Evolutionary conservation across 1,140 invertebrate genomes (phyloP), one percentile per base, ranked within the genome.

Genomic region (Zaprionus ghesquierei): DNA sequence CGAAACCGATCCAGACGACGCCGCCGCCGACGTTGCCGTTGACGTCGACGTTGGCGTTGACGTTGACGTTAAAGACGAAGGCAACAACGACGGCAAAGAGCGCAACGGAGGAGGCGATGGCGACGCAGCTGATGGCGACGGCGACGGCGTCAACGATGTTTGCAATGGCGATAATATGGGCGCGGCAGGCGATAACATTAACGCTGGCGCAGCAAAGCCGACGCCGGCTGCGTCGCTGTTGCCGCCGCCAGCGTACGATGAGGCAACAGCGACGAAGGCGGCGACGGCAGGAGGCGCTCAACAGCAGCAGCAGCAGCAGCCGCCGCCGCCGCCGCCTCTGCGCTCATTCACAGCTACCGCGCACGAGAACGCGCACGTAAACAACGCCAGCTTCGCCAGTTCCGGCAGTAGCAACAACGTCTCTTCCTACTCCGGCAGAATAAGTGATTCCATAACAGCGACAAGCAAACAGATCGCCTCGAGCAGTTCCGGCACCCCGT

Each of bases 371-470:
- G 82, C 79, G 78, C 81, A 87, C 73, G 82, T 86, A 55, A 81
- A 64, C 27, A 64, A 44, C 44, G 89, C 76, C 86, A 82, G 59
- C 65, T 89, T n/a, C n/a, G n/a, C 60, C 79, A 77, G 31, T 38
- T 71, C 38, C 69, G 80, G n/a, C 61, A 78, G 29, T 50, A 70
- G 31, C 60, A 77, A 89, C 94, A 12, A 12, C 93, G 41, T 58
- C 35, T 38, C 35, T n/a, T 38, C 35, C 35, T 38, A 38, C 6
- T 38, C 35, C 35, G 81, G 95, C 95, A 20, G 94, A 94, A 20
- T 93, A 92, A 29, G 94, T 94, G 2, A 92, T 95, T 64, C 93
- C 94, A 62, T 95, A 59, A 95, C 96, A 22, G 51, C 53, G 13
- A 70, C 38, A 5, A 79, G 69, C 53, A 92, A 92, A 55, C 89